Evolutionary conservation across 2,797 vertebrate species (phyloP).

Genomic region (Danio choprae): DNA sequence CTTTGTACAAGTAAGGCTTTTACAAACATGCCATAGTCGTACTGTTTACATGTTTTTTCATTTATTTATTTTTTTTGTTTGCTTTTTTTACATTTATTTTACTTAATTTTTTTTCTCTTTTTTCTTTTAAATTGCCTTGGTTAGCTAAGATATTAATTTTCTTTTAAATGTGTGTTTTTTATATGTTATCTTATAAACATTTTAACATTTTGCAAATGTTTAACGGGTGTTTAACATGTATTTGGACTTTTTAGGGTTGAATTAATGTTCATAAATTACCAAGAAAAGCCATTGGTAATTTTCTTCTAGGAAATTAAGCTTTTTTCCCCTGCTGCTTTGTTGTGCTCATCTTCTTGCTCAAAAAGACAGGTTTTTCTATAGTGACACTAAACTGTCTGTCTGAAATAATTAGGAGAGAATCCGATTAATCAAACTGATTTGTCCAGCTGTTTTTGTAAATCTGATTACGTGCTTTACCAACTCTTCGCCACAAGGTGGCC

Average conservation of each 20-base stretch:
- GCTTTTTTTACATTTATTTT: too few relatives aligned
- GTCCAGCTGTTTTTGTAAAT: conserved; percentile 6
- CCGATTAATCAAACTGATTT: background rate
- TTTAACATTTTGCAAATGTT: too few relatives aligned
- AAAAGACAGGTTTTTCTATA: background rate
- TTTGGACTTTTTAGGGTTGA: too few relatives aligned
- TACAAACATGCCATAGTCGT: background rate
- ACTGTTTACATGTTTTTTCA: background rate
- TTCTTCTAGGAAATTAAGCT: background rate
- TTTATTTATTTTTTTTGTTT: too few relatives aligned
- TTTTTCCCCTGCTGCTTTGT: background rate
- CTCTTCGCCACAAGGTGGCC: conserved; percentile 49
- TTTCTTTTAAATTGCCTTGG: background rate
- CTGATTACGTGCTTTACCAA: conserved; percentile 1
- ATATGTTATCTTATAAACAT: too few relatives aligned
- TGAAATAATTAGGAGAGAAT: conserved; percentile 11
- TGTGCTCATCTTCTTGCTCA: background rate
- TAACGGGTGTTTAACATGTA: too few relatives aligned
- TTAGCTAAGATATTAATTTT: too few relatives aligned
- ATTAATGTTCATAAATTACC: too few relatives aligned
- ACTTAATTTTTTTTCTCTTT: background rate
- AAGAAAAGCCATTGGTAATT: background rate
- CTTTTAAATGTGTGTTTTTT: too few relatives aligned
- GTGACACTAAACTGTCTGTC: conserved; percentile 2
- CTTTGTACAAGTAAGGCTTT: conserved; percentile 16